phyloP scores from a whole-genome alignment of 2,888 invertebrate genomes.

The Archaeoteleia sp. region DNA sequence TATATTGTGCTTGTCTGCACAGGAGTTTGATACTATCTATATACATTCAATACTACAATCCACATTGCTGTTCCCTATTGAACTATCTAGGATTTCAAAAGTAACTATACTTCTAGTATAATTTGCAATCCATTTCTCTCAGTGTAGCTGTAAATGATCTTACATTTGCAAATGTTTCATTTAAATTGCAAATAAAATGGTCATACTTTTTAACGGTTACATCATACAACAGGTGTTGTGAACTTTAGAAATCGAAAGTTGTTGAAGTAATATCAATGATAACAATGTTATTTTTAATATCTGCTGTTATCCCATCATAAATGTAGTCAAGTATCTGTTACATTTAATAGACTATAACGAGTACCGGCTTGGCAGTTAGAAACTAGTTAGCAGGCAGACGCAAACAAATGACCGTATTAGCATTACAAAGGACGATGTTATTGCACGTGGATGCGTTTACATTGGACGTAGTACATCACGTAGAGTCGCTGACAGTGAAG shows the following conservation, averaged over 20 bases:
- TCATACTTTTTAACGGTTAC: too few species aligned
- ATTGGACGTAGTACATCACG: conserved; percentile 41
- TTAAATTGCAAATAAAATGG: too few species aligned
- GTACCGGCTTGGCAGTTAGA: conserved; percentile 23
- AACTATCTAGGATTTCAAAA: too few species aligned
- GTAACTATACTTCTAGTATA: too few species aligned
- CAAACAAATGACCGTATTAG: conserved; percentile 67
- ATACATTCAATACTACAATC: too few species aligned
- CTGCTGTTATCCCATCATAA: conserved; percentile 1
- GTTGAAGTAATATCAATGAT: neutral
- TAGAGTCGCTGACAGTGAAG: conserved; percentile 37
- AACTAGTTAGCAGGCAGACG: conserved; percentile 38
- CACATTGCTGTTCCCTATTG: too few species aligned
- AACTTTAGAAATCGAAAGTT: neutral
- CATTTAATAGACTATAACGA: conserved; percentile 30
- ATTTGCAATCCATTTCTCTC: too few species aligned
- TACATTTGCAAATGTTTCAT: too few species aligned
- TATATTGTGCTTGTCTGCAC: too few species aligned
- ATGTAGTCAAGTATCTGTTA: conserved; percentile 13
- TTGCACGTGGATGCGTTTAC: conserved; percentile 51
- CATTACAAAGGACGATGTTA: conserved; percentile 66
- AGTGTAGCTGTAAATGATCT: too few species aligned
- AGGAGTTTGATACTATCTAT: too few species aligned
- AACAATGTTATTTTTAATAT: conserved; percentile 5
- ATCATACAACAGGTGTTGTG: too few species aligned